Evolutionary conservation across 2,113 vertebrate genomes (phyloP).

Genomic region (Callionymus lyra): DNA sequence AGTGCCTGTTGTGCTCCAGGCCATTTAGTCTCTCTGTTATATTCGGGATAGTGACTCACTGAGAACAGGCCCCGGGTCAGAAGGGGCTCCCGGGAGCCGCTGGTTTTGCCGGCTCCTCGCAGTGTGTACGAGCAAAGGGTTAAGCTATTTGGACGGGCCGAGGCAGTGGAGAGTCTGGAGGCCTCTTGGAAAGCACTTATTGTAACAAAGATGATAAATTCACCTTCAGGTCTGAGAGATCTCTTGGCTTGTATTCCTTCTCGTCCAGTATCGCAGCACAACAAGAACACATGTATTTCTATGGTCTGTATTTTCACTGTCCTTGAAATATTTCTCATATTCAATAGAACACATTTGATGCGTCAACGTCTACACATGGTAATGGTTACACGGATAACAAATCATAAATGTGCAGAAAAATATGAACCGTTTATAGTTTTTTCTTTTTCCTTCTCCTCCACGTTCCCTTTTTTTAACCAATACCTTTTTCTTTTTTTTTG

Average conservation of each 20-base stretch:
- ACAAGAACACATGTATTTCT: too few relatives aligned
- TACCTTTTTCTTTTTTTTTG: too few relatives aligned
- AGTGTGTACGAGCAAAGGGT: conserved; percentile 40
- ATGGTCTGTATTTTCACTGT: too few relatives aligned
- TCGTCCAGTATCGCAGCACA: conserved; percentile 31
- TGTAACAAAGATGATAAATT: conserved; percentile 50
- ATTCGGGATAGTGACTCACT: conserved; percentile 30
- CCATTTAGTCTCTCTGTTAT: conserved; percentile 45
- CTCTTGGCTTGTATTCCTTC: conserved; percentile 19
- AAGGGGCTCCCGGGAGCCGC: conserved; percentile 23
- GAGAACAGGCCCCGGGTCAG: conserved; percentile 32
- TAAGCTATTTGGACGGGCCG: conserved; percentile 45
- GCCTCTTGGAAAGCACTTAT: conserved; percentile 49
- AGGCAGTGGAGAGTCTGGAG: conserved; percentile 37
- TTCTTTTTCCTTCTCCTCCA: too few relatives aligned
- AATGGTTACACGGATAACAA: too few relatives aligned
- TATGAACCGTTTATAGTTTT: too few relatives aligned
- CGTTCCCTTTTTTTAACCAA: too few relatives aligned
- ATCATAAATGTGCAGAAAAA: too few relatives aligned
- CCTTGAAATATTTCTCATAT: too few relatives aligned
- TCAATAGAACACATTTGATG: too few relatives aligned
- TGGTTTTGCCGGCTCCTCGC: conserved; percentile 32
- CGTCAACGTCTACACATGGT: too few relatives aligned
- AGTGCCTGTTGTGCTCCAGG: conserved; percentile 66
- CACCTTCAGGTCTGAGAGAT: conserved; percentile 47